Percentiles rank a stretch among this genome's conserved stretches.
Conservation (phyloP, 2,888 invertebrate genomes). For the Habrosyne pyritoides region DNA sequence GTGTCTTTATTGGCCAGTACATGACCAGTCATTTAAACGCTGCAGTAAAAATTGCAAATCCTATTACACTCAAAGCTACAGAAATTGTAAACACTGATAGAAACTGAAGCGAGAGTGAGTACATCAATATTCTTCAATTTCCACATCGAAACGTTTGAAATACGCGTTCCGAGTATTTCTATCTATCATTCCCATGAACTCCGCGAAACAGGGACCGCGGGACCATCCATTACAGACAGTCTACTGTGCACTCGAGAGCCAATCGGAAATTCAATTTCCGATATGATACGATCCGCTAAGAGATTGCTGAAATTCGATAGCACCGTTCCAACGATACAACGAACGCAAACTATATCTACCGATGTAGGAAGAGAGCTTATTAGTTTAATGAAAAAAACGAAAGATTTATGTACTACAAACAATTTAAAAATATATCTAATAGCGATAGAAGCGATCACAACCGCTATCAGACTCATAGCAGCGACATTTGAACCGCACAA, state of each 20-base stretch:
- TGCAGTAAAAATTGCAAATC: no score
- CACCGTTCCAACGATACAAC: constrained; percentile 39
- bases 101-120: constrained; percentile 30
- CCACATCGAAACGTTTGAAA: constrained; percentile 40
- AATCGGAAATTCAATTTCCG: constrained; percentile 81
- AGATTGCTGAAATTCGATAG: constrained; percentile 69
- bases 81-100: constrained; percentile 38
- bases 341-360: constrained; percentile 36
- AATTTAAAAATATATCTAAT: constrained; percentile 13
- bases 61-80: background rate
- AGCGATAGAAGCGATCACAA: constrained; percentile 26
- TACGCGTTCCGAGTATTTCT: constrained; percentile 46
- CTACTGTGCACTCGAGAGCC: constrained; percentile 59
- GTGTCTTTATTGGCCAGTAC: no score
- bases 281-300: constrained; percentile 75
- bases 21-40: background rate
- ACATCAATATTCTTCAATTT: constrained; percentile 54
- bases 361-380: background rate
- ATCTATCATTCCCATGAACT: constrained; percentile 60
- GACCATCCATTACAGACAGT: constrained; percentile 59
- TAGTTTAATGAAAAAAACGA: background rate
- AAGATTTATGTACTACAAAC: background rate
- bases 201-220: constrained; percentile 52
- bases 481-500: constrained; percentile 28
- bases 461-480: constrained; percentile 21